A percentile compares a stretch with the other conserved stretches of the same genome.
phyloP scores from a whole-genome alignment of 2,797 vertebrate species.

The Rhinella marina region DNA sequence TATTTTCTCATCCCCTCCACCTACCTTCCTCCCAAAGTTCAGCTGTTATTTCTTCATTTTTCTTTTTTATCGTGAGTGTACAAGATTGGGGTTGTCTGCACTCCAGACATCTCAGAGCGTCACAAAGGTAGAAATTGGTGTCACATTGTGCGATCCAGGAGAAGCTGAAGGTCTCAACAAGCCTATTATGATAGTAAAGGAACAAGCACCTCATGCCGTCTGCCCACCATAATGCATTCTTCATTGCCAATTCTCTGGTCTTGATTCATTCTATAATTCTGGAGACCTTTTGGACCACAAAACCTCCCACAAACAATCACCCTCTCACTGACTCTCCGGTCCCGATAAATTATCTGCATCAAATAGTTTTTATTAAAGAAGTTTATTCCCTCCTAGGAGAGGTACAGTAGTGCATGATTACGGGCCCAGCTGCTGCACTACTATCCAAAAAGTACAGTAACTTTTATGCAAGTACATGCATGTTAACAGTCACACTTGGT shows the following conservation, averaged over 20 bases:
- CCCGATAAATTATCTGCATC: no score
- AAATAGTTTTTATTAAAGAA: no score
- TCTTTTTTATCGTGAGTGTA: background rate
- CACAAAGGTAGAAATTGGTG: conserved; percentile 4
- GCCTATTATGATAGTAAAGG: background rate
- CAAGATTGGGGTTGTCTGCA: background rate
- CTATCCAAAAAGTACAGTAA: no score
- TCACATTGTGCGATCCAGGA: background rate
- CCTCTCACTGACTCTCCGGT: no score
- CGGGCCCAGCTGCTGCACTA: no score
- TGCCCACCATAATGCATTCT: background rate
- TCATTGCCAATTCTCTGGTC: background rate
- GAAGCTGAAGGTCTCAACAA: background rate
- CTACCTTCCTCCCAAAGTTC: background rate
- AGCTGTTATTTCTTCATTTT: conserved; percentile 41
- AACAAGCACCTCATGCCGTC: background rate
- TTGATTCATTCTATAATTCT: background rate
- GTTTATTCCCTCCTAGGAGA: no score
- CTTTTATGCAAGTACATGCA: no score
- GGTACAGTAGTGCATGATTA: no score
- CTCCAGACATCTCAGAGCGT: background rate
- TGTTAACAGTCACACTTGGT: no score
- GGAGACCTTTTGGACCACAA: background rate
- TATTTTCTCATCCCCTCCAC: background rate
- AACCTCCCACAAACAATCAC: no score